Evolutionary conservation across 1,140 invertebrate species (phyloP), one percentile per base, ranked within the genome.

Genomic region (Leptinotarsa lineolata): DNA sequence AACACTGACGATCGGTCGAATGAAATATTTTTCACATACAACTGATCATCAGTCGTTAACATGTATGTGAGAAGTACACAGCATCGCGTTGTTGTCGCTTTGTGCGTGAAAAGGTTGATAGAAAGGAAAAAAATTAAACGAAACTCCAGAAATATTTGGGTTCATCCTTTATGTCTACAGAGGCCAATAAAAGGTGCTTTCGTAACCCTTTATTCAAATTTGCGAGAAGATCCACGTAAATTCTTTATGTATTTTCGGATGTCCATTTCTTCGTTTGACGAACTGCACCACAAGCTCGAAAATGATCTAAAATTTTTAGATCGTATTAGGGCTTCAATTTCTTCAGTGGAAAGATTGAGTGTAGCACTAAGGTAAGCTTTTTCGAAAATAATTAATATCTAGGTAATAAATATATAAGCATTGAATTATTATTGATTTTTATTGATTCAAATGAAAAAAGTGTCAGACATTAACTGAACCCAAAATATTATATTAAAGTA

Each of bases 371-470:
- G 16, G 46, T 48, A 48, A 48, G 46, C 12, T 48, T 48, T 48
- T 48, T 48, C 46, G 46, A 16, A 48, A 48, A 48, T 48, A 48
- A 15, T 48, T 48, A 48, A 13, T 48, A 15, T 48, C 16, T 16
- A n/a, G 4, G 16, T 48, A n/a, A 48, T 48, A 16, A 48, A 48
- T 48, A 48, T 16, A 48, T 48, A 48, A n/a, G 13, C 46, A 48
- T 16, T 48, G 46, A 48, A 48, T 48, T 48, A 48, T 54, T 54
- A 12, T 12, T 54, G 13, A 54, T 54, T 54, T 16, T 54, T 54
- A 54, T 54, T 54, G 46, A 54, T 54, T 54, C 12, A 16, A 54
- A 54, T 54, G n/a, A 54, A 54, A 54, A 54, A 54, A n/a, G 46
- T 13, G 46, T 16, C 46, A 54, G 15, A 54, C 46, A 54, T 54